These are phyloP conservation scores for Amphipyra berbera DNA, from an alignment of 2,888 invertebrate genomes.

Conservation along the genomic window DNA sequence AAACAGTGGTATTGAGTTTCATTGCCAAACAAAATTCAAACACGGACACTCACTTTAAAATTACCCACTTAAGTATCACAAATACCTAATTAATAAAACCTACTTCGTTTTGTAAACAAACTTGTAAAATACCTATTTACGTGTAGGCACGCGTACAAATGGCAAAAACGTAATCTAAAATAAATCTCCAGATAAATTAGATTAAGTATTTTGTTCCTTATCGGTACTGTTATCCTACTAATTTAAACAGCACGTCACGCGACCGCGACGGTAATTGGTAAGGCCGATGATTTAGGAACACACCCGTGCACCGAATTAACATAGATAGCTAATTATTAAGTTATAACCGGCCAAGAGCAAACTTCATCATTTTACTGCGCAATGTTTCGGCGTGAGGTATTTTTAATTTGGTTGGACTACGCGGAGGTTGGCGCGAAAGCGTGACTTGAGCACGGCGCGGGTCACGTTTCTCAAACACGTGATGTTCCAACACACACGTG, in stretches of 20 bases:
- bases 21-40: too few species aligned
- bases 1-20: too few species aligned
- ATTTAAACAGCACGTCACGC: constrained; percentile 28
- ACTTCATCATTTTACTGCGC: neutral
- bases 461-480: constrained; percentile 78
- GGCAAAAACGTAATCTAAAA: too few species aligned
- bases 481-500: constrained; percentile 70
- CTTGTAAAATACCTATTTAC: too few species aligned
- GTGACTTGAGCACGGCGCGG: constrained; percentile 58
- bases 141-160: too few species aligned
- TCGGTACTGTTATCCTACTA: neutral
- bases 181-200: constrained; percentile 5
- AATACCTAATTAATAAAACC: too few species aligned
- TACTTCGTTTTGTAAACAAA: too few species aligned
- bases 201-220: constrained; percentile 11
- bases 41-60: too few species aligned
- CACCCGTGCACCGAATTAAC: constrained; percentile 36
- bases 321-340: constrained; percentile 40
- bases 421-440: constrained; percentile 56
- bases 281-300: constrained; percentile 39
- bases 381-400: constrained; percentile 9
- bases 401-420: constrained; percentile 55
- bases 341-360: constrained; percentile 35
- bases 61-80: too few species aligned
- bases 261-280: constrained; percentile 17